Base-by-base conservation (phyloP, 1,140 invertebrate genomes). In the Drosophila sp. region DNA sequence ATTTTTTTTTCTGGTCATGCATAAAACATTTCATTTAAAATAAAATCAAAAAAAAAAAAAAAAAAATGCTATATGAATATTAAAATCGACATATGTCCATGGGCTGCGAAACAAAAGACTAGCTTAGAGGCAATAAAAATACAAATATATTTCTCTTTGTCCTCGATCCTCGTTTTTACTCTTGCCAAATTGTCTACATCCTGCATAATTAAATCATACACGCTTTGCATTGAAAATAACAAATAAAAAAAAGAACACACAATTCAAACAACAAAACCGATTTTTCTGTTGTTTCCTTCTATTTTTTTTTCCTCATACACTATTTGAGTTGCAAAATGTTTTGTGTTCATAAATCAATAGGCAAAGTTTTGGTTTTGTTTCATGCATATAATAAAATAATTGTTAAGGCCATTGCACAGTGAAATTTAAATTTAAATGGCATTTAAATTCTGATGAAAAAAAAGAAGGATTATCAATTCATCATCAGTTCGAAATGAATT, bases 141-240 rank as follows among this genome's bases (percentile, higher is more conserved):
- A 50, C 35, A 54, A 58, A 58, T 35, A 58, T 35, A 58, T 7
- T 29, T 10, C 2, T 30, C 11, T 35, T 38, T 38, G 35, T 38
- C 10, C 10, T 30, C 30, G 30, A 30, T 30, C 30, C 17, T 29
- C 27, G 8, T 8, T 47, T 68, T 8, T 23, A 23, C 44, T 50
- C 23, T 50, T 50, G 44, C 44, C 44, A 69, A 66, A 79, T 82
- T 72, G 76, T 72, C 64, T 60, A 66, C 68, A 44, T 66, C 38
- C 70, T 87, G 76, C 74, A 86, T 86, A 87, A 86, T 86, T 86
- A 87, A 86, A 86, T 86, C 83, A 86, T 63, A 40, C 79, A 69
- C 38, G 68, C 23, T 50, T 27, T 50, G 25, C 44, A 50, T 27
- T 50, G 23, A 1, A 8, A 54, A 50, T 41, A 56, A 35, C 11